Evolutionary conservation across 2,113 vertebrate species (phyloP).

Genomic region (Ardeotis arabs): DNA sequence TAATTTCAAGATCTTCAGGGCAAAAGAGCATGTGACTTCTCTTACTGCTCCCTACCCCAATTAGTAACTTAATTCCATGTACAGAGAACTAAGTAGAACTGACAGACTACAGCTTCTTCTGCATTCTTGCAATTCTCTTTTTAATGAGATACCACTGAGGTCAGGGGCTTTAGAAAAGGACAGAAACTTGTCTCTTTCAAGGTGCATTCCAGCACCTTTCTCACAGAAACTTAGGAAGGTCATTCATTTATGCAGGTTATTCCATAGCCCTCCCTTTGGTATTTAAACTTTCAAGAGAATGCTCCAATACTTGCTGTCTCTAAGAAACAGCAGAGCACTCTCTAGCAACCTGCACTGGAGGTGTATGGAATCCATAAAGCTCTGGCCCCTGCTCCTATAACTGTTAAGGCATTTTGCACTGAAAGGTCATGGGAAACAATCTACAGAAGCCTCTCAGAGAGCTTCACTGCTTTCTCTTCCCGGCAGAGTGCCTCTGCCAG

Average conservation of each 20-base stretch:
- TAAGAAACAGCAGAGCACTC: neutral
- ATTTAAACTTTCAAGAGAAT: neutral
- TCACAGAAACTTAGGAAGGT: neutral
- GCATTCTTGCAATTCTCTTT: conserved; percentile 34
- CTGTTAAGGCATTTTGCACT: neutral
- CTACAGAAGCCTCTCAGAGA: neutral
- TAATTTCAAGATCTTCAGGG: neutral
- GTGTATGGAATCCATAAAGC: neutral
- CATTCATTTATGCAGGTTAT: neutral
- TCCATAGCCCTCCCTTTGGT: neutral
- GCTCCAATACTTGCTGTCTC: neutral
- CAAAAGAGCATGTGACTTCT: conserved; percentile 43
- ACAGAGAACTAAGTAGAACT: neutral
- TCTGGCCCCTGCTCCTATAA: neutral
- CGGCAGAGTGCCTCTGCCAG: neutral
- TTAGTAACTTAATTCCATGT: conserved; percentile 28
- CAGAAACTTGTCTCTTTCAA: neutral
- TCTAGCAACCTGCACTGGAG: neutral
- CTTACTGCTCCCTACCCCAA: neutral
- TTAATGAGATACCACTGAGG: neutral
- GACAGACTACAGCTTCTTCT: conserved; percentile 1
- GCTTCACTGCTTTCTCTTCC: neutral
- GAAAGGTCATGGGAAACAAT: neutral
- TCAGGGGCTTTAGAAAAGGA: neutral
- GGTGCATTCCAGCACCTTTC: neutral